These are phyloP conservation scores for Notechis scutatus DNA, from an alignment of 2,113 vertebrate genomes.

Conservation along the genomic window DNA sequence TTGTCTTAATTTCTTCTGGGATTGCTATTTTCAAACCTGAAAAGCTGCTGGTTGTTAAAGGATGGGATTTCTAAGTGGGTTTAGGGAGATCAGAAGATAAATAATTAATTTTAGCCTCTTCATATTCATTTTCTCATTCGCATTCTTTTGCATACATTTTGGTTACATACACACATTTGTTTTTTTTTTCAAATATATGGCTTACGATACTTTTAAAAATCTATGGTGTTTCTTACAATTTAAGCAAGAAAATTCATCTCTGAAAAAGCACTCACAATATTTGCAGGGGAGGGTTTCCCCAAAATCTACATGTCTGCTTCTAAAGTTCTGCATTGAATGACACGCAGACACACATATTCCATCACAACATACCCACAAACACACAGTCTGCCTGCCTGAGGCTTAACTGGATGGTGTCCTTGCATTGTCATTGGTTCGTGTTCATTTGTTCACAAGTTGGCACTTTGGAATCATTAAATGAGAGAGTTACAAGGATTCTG, in stretches of 20 bases:
- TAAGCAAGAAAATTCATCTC: not conserved
- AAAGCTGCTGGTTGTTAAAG: not conserved
- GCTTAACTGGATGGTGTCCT: not conserved
- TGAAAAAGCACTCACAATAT: not conserved
- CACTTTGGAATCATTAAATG: not conserved
- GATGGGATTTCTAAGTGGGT: not conserved
- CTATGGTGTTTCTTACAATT: not conserved
- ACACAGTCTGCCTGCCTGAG: not conserved
- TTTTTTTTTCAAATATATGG: not conserved
- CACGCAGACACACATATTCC: not conserved
- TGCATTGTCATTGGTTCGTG: not conserved
- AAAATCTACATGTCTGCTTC: not conserved
- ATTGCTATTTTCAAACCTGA: not conserved
- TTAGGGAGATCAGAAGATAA: slow-evolving; percentile 1
- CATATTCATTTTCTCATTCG: not conserved
- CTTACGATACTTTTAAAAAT: not conserved
- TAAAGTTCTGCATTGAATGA: not conserved
- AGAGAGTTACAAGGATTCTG: not conserved
- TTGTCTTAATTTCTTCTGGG: not conserved
- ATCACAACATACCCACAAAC: not conserved
- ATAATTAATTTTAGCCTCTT: slow-evolving; percentile 8
- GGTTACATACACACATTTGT: not conserved
- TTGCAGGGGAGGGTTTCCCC: not conserved
- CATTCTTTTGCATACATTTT: not conserved
- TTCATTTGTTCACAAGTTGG: not conserved